A percentile compares a stretch with the other conserved stretches of the same genome.
Conservation (phyloP, 2,888 invertebrate genomes). For the Drosophila dives region DNA sequence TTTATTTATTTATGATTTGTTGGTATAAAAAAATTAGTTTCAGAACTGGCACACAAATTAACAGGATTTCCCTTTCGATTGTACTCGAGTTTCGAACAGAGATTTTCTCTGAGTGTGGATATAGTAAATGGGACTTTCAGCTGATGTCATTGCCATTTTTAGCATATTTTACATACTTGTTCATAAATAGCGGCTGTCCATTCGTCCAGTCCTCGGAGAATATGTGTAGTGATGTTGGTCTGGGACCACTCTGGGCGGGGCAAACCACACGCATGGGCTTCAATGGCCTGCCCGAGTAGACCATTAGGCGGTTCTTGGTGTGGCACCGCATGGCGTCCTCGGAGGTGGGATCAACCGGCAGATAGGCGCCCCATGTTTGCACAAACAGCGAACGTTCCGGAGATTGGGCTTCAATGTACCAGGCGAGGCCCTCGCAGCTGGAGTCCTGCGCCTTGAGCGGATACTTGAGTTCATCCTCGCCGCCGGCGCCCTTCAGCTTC, state of each 20-base stretch:
- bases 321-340: constrained; percentile 89
- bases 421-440: constrained; percentile 87
- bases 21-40: not conserved
- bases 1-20: not conserved
- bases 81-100: not conserved
- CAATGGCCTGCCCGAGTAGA: constrained; percentile 90
- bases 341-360: constrained; percentile 87
- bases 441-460: constrained; percentile 87
- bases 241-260: constrained; percentile 89
- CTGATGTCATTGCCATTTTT: not conserved
- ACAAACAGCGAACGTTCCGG: constrained; percentile 92
- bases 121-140: not conserved
- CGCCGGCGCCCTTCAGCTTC: constrained; percentile 88
- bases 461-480: constrained; percentile 88
- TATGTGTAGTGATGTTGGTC: constrained; percentile 90
- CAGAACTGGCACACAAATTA: not conserved
- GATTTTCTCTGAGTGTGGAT: not conserved
- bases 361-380: constrained; percentile 92
- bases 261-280: constrained; percentile 88
- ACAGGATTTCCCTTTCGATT: not conserved
- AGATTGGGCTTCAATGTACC: constrained; percentile 92
- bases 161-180: constrained; percentile 82
- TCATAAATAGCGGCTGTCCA: constrained; percentile 83
- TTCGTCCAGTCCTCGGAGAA: constrained; percentile 92
- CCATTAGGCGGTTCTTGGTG: constrained; percentile 91